Conservation (phyloP, 2,888 invertebrate genomes). For the Cosmorhoe ocellata region DNA sequence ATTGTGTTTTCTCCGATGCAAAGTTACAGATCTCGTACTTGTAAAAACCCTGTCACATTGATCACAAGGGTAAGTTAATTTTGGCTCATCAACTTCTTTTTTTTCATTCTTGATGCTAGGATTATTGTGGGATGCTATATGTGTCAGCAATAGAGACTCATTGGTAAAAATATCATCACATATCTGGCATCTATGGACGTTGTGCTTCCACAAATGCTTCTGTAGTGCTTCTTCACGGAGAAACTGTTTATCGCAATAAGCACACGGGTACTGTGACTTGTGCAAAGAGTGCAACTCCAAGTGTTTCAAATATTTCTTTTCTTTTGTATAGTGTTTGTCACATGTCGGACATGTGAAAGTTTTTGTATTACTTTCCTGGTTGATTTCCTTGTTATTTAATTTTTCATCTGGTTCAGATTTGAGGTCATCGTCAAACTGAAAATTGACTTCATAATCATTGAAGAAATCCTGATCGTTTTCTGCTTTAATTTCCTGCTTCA, state of each 20-base stretch:
- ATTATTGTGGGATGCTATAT: conserved; percentile 28
- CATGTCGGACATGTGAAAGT: conserved; percentile 65
- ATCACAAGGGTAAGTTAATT: conserved; percentile 7
- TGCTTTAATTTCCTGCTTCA: conserved; percentile 47
- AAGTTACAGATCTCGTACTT: conserved; percentile 1
- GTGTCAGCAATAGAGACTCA: conserved; percentile 39
- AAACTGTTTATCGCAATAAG: conserved; percentile 57
- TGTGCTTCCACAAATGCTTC: conserved; percentile 61
- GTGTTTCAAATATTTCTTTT: conserved; percentile 74
- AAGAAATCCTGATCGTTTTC: conserved; percentile 41
- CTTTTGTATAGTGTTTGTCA: conserved; percentile 67
- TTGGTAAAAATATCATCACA: conserved; percentile 39
- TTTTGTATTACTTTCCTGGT: conserved; percentile 8
- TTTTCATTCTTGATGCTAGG: conserved; percentile 10
- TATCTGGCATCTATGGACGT: conserved; percentile 37
- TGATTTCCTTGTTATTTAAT: background rate
- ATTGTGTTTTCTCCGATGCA: conserved; percentile 32
- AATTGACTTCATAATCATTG: conserved; percentile 27
- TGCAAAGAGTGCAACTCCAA: conserved; percentile 57
- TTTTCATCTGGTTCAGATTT: conserved; percentile 37
- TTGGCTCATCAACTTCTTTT: background rate
- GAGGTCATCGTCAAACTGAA: conserved; percentile 32
- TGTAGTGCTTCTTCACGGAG: conserved; percentile 48
- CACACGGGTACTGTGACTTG: conserved; percentile 47
- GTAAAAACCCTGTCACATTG: conserved; percentile 7